Conservation (phyloP, 2,797 vertebrate genomes). For the Zalophus californianus region DNA sequence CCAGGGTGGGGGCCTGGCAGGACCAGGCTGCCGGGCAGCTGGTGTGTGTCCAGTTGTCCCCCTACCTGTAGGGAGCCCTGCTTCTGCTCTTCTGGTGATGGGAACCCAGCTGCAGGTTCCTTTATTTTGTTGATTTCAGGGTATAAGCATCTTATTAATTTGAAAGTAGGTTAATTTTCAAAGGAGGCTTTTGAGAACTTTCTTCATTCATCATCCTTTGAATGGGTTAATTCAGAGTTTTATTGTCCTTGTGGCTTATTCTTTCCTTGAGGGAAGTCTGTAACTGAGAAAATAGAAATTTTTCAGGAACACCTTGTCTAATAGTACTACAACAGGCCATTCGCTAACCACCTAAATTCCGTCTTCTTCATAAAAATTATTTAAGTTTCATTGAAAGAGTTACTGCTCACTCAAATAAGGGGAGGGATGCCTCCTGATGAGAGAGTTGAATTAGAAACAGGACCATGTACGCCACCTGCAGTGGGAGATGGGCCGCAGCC, state of each 20-base stretch:
- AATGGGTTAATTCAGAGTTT: background rate
- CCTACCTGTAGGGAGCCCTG: background rate
- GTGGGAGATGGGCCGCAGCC: background rate
- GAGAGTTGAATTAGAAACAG: background rate
- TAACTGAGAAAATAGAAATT: background rate
- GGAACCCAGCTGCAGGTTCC: background rate
- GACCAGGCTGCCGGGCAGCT: accelerated
- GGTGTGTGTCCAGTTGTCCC: background rate
- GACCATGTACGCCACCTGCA: background rate
- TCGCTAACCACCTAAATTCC: background rate
- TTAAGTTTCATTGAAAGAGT: background rate
- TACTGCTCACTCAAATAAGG: constrained; percentile 9
- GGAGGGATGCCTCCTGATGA: background rate
- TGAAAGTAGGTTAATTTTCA: constrained; percentile 39
- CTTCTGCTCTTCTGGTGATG: background rate
- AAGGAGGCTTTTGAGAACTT: background rate
- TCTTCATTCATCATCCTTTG: background rate
- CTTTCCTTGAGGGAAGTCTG: background rate
- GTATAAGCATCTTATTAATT: background rate
- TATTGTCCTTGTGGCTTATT: background rate
- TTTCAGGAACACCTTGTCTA: background rate
- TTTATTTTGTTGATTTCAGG: background rate
- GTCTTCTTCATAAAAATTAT: background rate
- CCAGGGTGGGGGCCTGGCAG: background rate
- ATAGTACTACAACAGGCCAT: background rate